Evolutionary conservation across 2,797 vertebrate species (phyloP).

Genomic region (Spinus pinus): DNA sequence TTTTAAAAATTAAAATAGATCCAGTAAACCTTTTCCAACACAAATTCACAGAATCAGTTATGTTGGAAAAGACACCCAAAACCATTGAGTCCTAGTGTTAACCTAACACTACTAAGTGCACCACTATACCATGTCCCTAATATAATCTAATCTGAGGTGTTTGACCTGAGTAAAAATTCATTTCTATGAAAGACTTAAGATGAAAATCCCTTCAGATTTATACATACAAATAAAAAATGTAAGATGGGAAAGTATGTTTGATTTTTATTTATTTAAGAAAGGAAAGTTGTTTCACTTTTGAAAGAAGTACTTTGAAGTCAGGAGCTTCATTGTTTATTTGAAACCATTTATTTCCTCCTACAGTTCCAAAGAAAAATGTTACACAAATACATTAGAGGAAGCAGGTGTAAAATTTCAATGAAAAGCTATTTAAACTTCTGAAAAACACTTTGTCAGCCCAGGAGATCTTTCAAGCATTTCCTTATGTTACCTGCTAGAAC

Average conservation of each 20-base stretch:
- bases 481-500: neutral
- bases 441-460: neutral
- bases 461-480: neutral
- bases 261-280: neutral
- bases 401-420: neutral
- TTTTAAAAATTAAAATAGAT: neutral
- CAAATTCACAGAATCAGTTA: neutral
- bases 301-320: constrained; percentile 33
- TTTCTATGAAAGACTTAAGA: neutral
- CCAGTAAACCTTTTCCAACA: neutral
- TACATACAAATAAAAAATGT: neutral
- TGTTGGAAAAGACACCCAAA: neutral
- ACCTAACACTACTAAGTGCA: neutral
- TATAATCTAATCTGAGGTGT: neutral
- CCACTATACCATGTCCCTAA: neutral
- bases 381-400: constrained; percentile 38
- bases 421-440: neutral
- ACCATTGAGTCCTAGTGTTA: neutral
- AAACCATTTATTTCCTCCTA: constrained; percentile 48
- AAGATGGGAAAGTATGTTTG: neutral
- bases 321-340: constrained; percentile 16
- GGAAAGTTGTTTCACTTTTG: constrained; percentile 32
- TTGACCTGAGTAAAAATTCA: neutral
- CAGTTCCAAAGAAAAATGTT: constrained; percentile 45
- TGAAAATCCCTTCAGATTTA: neutral